A percentile compares a stretch with the other conserved stretches of the same genome.
phyloP scores from a whole-genome alignment of 1,140 invertebrate genomes.

The Drosophila neocordata region DNA sequence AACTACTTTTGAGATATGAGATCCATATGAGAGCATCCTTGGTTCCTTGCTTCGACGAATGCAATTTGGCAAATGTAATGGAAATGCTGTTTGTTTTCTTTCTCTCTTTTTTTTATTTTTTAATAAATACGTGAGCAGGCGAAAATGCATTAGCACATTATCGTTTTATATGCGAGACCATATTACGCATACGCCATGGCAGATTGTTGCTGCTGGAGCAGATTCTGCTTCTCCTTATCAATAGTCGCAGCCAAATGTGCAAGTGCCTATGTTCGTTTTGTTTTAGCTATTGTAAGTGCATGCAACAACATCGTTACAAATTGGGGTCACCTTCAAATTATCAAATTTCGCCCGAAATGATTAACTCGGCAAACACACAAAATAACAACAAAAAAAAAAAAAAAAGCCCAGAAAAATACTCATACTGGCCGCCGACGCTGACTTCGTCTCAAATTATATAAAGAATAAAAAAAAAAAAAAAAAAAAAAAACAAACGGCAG shows the following conservation, averaged over 20 bases:
- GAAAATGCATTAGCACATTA: conserved; percentile 72
- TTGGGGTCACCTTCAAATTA: conserved; percentile 79
- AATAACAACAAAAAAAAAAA: conserved; percentile 2
- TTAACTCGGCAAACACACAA: conserved; percentile 75
- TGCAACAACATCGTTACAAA: conserved; percentile 50
- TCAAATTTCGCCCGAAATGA: conserved; percentile 79
- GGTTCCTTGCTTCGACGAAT: conserved; percentile 2
- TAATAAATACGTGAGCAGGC: conserved; percentile 75
- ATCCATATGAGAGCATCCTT: conserved; percentile 14
- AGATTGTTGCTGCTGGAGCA: conserved; percentile 22
- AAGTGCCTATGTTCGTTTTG: conserved; percentile 43
- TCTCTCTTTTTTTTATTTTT: conserved; percentile 39
- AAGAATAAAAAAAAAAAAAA: conserved; percentile 53
- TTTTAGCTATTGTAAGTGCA: conserved; percentile 29
- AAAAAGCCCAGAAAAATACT: conserved; percentile 26
- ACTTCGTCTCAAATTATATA: conserved; percentile 61
- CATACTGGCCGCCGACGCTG: conserved; percentile 3
- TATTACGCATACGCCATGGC: conserved; percentile 52
- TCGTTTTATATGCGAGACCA: conserved; percentile 46
- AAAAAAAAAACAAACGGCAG: conserved; percentile 35
- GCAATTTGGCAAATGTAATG: conserved; percentile 64
- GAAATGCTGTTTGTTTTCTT: conserved; percentile 34
- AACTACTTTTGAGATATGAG: conserved; percentile 71
- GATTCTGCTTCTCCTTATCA: conserved; percentile 47
- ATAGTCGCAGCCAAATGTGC: conserved; percentile 18